Conservation (phyloP, 2,113 vertebrate genomes). For the Pygoscelis adeliae region DNA sequence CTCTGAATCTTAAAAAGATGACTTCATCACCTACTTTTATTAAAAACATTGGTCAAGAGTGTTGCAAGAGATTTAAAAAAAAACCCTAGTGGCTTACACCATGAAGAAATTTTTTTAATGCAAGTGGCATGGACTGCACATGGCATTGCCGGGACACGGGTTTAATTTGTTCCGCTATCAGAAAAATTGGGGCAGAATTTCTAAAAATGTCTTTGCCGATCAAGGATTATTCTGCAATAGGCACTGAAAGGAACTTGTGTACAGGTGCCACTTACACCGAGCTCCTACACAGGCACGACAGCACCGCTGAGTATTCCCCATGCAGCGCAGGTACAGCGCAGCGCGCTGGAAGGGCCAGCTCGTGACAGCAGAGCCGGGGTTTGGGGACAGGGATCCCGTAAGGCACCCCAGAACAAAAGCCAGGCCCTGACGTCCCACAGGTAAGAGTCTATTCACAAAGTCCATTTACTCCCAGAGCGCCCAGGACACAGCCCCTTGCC, state of each 20-base stretch:
- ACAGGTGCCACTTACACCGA: rapidly evolving
- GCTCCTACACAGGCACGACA: neutral
- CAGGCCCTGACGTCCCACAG: neutral
- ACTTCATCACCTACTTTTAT: neutral
- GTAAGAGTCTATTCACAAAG: neutral
- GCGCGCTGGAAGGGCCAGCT: rapidly evolving
- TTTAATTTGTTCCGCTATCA: neutral
- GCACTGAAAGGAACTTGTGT: rapidly evolving
- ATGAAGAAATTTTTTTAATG: neutral
- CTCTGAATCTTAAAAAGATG: neutral
- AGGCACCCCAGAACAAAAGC: neutral
- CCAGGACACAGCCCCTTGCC: neutral
- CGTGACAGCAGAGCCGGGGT: rapidly evolving
- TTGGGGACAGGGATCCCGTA: rapidly evolving
- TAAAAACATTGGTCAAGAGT: neutral
- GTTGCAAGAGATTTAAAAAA: neutral
- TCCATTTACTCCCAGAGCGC: neutral
- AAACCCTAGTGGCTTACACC: neutral
- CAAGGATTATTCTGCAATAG: neutral
- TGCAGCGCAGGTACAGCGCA: rapidly evolving
- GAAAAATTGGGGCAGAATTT: neutral
- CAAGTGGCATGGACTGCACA: neutral
- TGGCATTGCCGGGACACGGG: neutral
- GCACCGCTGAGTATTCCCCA: rapidly evolving
- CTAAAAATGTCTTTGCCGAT: rapidly evolving